Base-by-base conservation (phyloP, 2,888 invertebrate species). In the Steromphala cineraria region DNA sequence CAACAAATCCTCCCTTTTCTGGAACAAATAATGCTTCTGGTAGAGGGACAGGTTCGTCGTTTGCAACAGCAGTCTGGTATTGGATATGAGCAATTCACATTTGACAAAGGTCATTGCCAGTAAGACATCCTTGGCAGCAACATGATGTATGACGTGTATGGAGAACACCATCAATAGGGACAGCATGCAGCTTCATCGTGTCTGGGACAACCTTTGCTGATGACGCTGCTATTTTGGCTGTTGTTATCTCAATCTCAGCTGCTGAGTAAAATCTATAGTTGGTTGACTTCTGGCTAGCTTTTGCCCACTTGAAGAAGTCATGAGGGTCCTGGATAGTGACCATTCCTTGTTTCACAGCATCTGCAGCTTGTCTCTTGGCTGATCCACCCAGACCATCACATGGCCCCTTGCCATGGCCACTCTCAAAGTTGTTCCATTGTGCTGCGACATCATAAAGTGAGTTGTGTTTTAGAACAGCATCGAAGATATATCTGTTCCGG, bases 311-410 rank as follows among this genome's bases (percentile, higher is more conserved):
- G 28, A 46, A 82, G 55, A 82, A 82, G 17, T 76, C 67, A n/a
- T 56, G 17, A 24, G 80, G 71, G 62, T 82, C 75, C 28, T 79
- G 81, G 24, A 83, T 83, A 0, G 78, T 56, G 2, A 56, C 79
- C 36, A 81, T 84, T 0, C 81, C 81, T 52, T 83, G 82, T 28
- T 84, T 83, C 13, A 84, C 75, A 15, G 82, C 83, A 28, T 84
- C 81, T n/a, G 81, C 75, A 15, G 86, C 84, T 19, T 55, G 40
- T n/a, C 81, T 24, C 71, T 31, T 86, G 84, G 7, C 81, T 36
- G 36, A 36, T 36, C 36, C 36, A 36, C 36, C 36, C 36, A 36
- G 8, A 36, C 36, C 36, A 36, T 36, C 36, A 36, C 36, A 36
- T 36, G 36, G 36, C 36, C 36, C 36, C 36, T 36, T 36, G 36